Base-by-base conservation (phyloP, 2,797 vertebrate species). In the Centropyge bicolor region DNA sequence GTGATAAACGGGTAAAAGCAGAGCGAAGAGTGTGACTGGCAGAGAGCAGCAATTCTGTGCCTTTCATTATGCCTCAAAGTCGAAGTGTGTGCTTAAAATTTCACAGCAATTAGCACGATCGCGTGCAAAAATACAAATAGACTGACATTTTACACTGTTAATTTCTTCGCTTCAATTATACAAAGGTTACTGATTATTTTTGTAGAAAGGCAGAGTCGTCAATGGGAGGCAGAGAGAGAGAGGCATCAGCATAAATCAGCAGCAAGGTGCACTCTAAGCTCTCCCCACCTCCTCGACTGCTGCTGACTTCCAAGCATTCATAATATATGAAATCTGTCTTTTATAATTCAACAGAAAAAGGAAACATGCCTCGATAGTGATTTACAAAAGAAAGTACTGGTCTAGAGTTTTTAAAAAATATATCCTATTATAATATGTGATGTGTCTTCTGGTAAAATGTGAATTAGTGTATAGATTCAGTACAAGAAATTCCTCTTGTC, bases 281-380 rank as follows among this genome's bases (percentile, higher is more conserved):
- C 77, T 75, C 69, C 75, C 36, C 52, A 63, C 81, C 84, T 88
- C 80, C 86, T 81, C 79, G 81, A 90, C 88, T 84, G 78, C 83
- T 77, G 82, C 87, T 84, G 88, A 93, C 83, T 84, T 87, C 74
- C 78, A 49, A 57, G 83, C 86, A 94, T 94, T 85, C 89, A 93
- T 94, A 91, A 95, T 92, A 82, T 66, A 94, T 93, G 86, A 88
- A 88, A 91, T 83, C 76, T 80, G 85, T 84, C 80, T 83, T 92
- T 90, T 86, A 94, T 93, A 92, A 95, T 93, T 94, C 87, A 94
- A 83, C 72, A 89, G 79, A 85, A 88, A 87, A 86, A 75, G 79
- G 80, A 92, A 92, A 91, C 83, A 81, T 51, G 87, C 57, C 82
- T 81, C 68, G 78, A 90, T 89, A 81, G 81, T 68, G 84, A 92